Evolutionary conservation across 2,797 vertebrate species (phyloP), one percentile per base, ranked within the genome.

Genomic region (Tympanoctomys barrerae): DNA sequence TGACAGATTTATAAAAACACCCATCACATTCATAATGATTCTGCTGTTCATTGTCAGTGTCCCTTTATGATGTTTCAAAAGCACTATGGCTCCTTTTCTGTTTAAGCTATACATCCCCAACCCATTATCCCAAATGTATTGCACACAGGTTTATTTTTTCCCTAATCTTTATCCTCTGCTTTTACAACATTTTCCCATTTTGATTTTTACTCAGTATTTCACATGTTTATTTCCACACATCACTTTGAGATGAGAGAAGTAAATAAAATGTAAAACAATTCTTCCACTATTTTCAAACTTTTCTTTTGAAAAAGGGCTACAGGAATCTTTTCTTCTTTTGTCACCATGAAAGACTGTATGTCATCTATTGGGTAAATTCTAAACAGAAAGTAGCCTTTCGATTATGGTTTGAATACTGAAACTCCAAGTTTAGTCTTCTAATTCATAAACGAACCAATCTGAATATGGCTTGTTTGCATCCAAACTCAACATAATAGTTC

Each of bases 371-470:
- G 24, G 82, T 92, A 78, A 89, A 89, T 52, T 91, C 62, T 33
- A 54, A 77, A 54, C 42, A 96, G 13, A 16, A 54, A 96, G 39
- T 77, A 7, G 70, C 46, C 57, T 81, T 66, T 84, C 68, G 61
- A 81, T 36, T 71, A 39, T 4, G 68, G 21, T 39, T 54, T 91
- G 59, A 86, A 62, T 31, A 85, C 26, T 79, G 33, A 79, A 87
- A 92, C 73, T 87, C 28, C 54, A 73, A 66, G 61, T 90, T 82
- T 91, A 71, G 77, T 94, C 52, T 31, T 94, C 81, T 87, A 90
- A 90, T 79, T 87, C 59, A 75, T 91, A 94, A 89, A 88, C 33
- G 19, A 93, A 87, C 16, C 59, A n/a, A 36, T 57, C 3, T 79
- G 49, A 79, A 54, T 79, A 79, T 21, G 52, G 4, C 52, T n/a